A percentile compares a stretch with the other conserved stretches of the same genome.
Evolutionary conservation across 2,797 vertebrate species (phyloP).

Genomic region (Leuciscus waleckii): DNA sequence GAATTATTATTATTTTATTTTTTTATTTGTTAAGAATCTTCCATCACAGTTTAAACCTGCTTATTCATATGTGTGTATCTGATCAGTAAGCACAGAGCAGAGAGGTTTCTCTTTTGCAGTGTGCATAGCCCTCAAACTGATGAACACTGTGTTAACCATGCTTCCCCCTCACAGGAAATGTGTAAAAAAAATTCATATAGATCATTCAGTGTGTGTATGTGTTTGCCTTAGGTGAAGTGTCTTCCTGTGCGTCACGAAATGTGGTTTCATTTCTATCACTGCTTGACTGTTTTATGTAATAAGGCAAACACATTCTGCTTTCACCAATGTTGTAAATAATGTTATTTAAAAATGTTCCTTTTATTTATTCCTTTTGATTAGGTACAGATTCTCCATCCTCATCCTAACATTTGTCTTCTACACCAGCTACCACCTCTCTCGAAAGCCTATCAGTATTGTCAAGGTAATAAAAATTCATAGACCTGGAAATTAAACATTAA

Average conservation of each 20-base stretch:
- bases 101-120: background rate
- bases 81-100: background rate
- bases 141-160: background rate
- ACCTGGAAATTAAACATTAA: conserved; percentile 3
- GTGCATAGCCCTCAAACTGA: background rate
- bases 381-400: conserved; percentile 89
- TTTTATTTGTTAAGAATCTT: background rate
- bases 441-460: conserved; percentile 96
- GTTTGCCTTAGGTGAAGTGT: conserved; percentile 36
- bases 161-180: conserved; percentile 53
- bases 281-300: conserved; percentile 14
- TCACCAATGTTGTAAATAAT: background rate
- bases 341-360: background rate
- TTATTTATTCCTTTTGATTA: conserved; percentile 60
- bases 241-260: conserved; percentile 45
- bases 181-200: conserved; percentile 11
- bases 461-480: conserved; percentile 81
- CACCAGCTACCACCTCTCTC: conserved; percentile 92
- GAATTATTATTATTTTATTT: background rate
- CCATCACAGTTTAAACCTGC: background rate
- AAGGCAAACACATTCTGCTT: background rate
- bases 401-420: conserved; percentile 94
- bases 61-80: background rate
- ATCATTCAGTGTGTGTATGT: conserved; percentile 23
- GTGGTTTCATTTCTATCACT: conserved; percentile 10